Evolutionary conservation across 2,113 vertebrate genomes (phyloP).

Genomic region (Columbina picui): DNA sequence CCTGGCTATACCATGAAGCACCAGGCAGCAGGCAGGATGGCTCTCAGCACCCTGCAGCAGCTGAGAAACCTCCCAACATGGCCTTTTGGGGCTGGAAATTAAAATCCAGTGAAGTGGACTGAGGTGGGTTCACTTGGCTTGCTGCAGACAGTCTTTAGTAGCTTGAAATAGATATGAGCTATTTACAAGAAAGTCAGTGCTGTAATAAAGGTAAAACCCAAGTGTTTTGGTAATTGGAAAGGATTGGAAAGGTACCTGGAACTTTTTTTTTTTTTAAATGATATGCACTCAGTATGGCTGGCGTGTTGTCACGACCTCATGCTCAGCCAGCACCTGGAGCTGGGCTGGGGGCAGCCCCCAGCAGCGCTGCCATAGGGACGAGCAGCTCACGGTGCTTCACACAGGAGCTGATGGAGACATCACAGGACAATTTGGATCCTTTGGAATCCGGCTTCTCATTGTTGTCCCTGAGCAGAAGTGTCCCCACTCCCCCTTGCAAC

Average conservation of each 20-base stretch:
- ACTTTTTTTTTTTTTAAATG: neutral
- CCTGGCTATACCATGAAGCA: neutral
- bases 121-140: neutral
- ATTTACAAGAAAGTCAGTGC: neutral
- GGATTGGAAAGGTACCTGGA: neutral
- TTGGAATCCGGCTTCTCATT: neutral
- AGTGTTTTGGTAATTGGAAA: neutral
- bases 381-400: fast-evolving
- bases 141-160: neutral
- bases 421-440: fast-evolving
- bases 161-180: neutral
- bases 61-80: fast-evolving
- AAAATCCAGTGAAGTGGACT: neutral
- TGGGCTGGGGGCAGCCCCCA: neutral
- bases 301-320: neutral
- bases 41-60: neutral
- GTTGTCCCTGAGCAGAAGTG: neutral
- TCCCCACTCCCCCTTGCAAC: neutral
- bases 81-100: neutral
- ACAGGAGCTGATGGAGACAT: fast-evolving
- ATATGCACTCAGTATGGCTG: no score
- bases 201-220: neutral
- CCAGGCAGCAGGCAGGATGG: neutral
- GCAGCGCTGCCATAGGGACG: neutral
- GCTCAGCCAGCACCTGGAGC: neutral